Percentiles rank a stretch among this genome's conserved stretches.
Conservation (phyloP, 2,888 invertebrate genomes). For the Monoplex corrugatus region DNA sequence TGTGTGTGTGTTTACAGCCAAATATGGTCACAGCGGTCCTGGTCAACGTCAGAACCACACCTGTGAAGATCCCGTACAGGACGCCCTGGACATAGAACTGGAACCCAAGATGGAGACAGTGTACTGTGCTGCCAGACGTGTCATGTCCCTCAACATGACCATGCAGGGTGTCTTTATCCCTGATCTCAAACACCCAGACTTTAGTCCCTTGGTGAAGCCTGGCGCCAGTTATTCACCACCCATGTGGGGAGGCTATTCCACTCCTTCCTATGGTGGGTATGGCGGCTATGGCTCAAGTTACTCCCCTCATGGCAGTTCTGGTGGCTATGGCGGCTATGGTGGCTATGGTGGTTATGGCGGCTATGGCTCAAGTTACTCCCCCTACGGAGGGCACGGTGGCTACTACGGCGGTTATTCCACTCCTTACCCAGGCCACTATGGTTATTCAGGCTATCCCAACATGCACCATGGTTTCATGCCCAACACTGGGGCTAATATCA, state of each 20-base stretch:
- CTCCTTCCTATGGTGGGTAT: too few species aligned
- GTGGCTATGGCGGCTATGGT: neutral
- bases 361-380: neutral
- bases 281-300: neutral
- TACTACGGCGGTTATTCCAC: neutral
- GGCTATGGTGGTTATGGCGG: neutral
- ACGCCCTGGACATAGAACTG: conserved; percentile 6
- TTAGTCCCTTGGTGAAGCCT: neutral
- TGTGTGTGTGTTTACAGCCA: neutral
- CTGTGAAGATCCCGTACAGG: conserved; percentile 29
- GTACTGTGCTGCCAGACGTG: conserved; percentile 34
- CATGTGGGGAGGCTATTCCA: neutral
- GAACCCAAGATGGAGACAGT: conserved; percentile 18
- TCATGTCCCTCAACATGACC: conserved; percentile 10
- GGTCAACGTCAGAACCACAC: conserved; percentile 6
- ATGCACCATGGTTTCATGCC: neutral
- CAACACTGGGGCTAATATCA: conserved; percentile 1
- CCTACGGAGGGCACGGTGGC: neutral
- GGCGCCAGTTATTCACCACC: neutral
- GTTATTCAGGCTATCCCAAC: neutral
- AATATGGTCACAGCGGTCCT: neutral
- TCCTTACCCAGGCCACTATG: neutral
- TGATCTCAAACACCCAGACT: conserved; percentile 17
- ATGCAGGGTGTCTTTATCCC: conserved; percentile 1
- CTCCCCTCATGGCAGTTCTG: neutral